Conservation (phyloP, 2,888 invertebrate genomes). For the Oscheius sp. region DNA sequence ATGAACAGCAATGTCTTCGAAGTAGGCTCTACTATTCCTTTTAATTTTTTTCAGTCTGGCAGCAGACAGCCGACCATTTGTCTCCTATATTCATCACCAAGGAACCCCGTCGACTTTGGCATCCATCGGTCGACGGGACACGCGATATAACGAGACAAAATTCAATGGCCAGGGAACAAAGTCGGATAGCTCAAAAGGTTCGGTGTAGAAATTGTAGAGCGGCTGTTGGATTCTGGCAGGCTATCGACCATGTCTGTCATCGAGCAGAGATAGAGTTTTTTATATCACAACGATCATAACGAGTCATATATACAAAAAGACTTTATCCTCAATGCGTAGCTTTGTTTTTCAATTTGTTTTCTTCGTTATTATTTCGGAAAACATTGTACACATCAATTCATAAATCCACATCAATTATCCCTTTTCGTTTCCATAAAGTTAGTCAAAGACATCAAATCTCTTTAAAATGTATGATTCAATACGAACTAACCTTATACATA, state of each 20-base stretch:
- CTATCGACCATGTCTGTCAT: slow-evolving; percentile 13
- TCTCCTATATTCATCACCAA: slow-evolving; percentile 3
- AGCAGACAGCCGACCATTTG: not conserved
- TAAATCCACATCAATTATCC: not conserved
- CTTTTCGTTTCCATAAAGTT: not conserved
- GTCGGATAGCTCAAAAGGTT: slow-evolving; percentile 6
- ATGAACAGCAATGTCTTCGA: slow-evolving; percentile 16
- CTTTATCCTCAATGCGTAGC: no score
- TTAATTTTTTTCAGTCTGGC: slow-evolving; percentile 16
- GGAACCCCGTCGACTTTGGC: not conserved
- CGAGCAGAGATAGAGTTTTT: slow-evolving; percentile 14
- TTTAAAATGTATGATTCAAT: no score
- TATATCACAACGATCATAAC: slow-evolving; percentile 15
- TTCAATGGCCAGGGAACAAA: slow-evolving; percentile 18
- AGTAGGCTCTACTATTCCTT: not conserved
- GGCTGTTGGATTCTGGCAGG: not conserved
- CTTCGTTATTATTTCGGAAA: no score
- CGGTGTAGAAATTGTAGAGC: slow-evolving; percentile 3
- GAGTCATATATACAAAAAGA: not conserved
- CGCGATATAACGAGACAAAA: slow-evolving; percentile 19
- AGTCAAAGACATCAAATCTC: slow-evolving; percentile 2
- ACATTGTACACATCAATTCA: no score
- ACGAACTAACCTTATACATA: slow-evolving; percentile 7
- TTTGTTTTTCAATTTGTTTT: no score
- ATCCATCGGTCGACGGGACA: slow-evolving; percentile 28